Evolutionary conservation across 2,113 vertebrate genomes (phyloP).

Genomic region (Myotis lucifugus): DNA sequence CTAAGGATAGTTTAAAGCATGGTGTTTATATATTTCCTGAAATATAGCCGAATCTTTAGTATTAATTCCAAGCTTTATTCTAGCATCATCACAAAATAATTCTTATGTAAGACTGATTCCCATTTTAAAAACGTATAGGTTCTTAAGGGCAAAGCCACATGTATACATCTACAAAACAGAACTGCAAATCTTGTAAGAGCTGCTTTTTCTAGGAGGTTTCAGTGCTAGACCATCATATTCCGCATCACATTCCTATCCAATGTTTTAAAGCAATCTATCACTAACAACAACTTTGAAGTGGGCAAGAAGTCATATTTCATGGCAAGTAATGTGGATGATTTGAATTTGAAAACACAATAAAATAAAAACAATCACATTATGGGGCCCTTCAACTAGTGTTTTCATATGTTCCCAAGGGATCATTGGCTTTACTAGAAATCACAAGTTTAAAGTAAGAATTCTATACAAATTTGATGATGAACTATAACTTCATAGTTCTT

Average conservation of each 20-base stretch:
- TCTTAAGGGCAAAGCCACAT: slow-evolving; percentile 23
- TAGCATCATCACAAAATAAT: background rate
- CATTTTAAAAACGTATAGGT: background rate
- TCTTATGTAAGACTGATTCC: background rate
- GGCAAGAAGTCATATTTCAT: slow-evolving; percentile 36
- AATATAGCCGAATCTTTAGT: background rate
- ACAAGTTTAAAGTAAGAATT: background rate
- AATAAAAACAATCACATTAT: background rate
- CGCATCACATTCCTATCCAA: background rate
- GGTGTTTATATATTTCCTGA: background rate
- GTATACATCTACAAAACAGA: background rate
- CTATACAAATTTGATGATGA: background rate
- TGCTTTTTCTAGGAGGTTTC: background rate
- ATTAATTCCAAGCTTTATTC: background rate
- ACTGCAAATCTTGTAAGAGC: background rate
- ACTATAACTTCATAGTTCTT: background rate
- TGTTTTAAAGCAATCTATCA: background rate
- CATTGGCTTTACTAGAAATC: background rate
- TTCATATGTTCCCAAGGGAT: background rate
- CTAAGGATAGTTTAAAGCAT: background rate
- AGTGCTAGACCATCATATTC: background rate
- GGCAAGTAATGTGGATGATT: slow-evolving; percentile 11
- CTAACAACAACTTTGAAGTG: slow-evolving; percentile 10
- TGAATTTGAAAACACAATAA: background rate
- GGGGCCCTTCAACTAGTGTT: background rate